A percentile compares a stretch with the other conserved stretches of the same genome.
Evolutionary conservation across 1,140 invertebrate species (phyloP).

Genomic region (Caenorhabditis remanei): DNA sequence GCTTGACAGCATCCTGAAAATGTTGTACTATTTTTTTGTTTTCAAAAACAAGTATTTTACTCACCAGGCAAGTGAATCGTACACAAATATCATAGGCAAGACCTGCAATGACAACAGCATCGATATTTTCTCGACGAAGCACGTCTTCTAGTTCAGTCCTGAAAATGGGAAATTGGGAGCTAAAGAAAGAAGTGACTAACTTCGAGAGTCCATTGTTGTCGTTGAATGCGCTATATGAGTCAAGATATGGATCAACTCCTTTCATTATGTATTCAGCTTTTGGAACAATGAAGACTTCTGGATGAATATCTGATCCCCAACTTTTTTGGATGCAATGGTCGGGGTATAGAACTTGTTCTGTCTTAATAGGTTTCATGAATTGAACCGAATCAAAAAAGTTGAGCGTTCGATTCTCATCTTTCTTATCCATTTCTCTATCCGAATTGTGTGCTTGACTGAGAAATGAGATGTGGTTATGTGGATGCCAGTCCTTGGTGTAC

Average conservation of each 20-base stretch:
- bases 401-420: constrained; percentile 84
- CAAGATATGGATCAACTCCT: constrained; percentile 92
- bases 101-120: constrained; percentile 94
- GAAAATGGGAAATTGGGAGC: constrained; percentile 82
- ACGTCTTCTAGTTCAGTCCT: constrained; percentile 88
- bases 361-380: constrained; percentile 82
- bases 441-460: constrained; percentile 72
- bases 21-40: neutral
- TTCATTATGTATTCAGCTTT: constrained; percentile 89
- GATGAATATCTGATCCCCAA: constrained; percentile 92
- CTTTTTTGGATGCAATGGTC: constrained; percentile 93
- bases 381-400: constrained; percentile 89
- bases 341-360: constrained; percentile 88
- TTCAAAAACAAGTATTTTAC: neutral
- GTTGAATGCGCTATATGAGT: constrained; percentile 97
- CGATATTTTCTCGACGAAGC: constrained; percentile 85
- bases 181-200: constrained; percentile 53
- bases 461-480: constrained; percentile 94
- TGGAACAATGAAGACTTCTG: constrained; percentile 86
- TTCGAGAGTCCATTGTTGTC: constrained; percentile 84
- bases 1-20: constrained; percentile 40
- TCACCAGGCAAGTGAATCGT: constrained; percentile 70
- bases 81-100: constrained; percentile 97
- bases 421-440: constrained; percentile 87
- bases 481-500: constrained; percentile 96